Percentiles rank a stretch among this genome's conserved stretches.
Evolutionary conservation across 2,113 vertebrate genomes (phyloP).

Genomic region (Hydropotes inermis): DNA sequence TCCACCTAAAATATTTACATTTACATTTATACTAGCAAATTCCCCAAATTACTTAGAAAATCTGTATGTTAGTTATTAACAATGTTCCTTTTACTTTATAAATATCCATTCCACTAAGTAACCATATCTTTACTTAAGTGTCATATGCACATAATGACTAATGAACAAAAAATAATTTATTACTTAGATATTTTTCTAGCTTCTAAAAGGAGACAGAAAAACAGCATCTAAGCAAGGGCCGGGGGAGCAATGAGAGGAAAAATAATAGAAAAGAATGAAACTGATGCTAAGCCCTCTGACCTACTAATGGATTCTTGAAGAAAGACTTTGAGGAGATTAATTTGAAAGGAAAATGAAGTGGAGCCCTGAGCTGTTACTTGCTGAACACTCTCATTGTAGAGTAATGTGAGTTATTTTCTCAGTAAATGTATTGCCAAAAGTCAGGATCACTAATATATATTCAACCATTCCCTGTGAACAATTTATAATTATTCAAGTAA

Average conservation of each 20-base stretch:
- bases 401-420: slow-evolving; percentile 23
- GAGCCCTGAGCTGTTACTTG: not conserved
- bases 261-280: slow-evolving; percentile 40
- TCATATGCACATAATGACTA: not conserved
- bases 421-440: slow-evolving; percentile 46
- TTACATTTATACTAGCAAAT: not conserved
- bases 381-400: not conserved
- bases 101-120: not conserved
- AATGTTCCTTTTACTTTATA: not conserved
- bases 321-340: slow-evolving; percentile 45
- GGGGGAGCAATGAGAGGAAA: not conserved
- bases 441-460: slow-evolving; percentile 51
- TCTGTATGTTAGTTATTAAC: not conserved
- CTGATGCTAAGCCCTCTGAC: slow-evolving; percentile 45
- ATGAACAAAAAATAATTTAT: slow-evolving; percentile 32
- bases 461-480: slow-evolving; percentile 26
- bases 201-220: not conserved
- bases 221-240: not conserved
- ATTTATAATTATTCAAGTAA: slow-evolving; percentile 33
- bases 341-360: slow-evolving; percentile 28
- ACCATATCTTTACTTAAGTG: not conserved
- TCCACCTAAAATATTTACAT: slow-evolving; percentile 17
- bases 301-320: slow-evolving; percentile 27
- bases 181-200: not conserved
- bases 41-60: not conserved